Evolutionary conservation across 2,113 vertebrate species (phyloP), one percentile per base, ranked within the genome.

Genomic region (Chlorodrepanis virens): DNA sequence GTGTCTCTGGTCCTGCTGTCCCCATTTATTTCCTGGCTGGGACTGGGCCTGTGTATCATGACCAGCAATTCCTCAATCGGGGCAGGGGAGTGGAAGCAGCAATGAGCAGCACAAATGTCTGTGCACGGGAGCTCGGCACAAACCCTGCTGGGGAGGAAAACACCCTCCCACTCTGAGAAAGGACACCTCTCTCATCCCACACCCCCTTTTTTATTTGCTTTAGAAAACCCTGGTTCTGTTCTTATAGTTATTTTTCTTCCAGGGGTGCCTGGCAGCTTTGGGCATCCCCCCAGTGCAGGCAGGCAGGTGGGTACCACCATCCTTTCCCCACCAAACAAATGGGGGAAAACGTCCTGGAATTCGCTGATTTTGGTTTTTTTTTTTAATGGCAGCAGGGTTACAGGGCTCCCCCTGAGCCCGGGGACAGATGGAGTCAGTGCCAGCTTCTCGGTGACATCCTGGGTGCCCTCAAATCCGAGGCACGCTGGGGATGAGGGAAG

Each of bases 131-230:
- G 64, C 56, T 29, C 0, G 1, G 60, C 70, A 61, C 12, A 1
- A 53, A 53, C 29, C 57, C 77, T 57, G 57, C 87, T 10, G 44
- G 10, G 53, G 3, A 29, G 65, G 52, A 39, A n/a, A 87, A 10
- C 1, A 0, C 27, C 24, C 52, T 79, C 60, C 39, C 4, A 0
- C 29, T 3, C 12, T 0, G 4, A 21, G 56, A 31, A 10, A 0
- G 29, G 33, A 39, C 69, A 6, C 39, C 70, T 40, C 44, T 61
- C 15, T 14, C 50, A 23, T 10, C 42, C 61, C 65, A 13, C 0
- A 2, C 4, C 12, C 7, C 4, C 5, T 11, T 14, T 5, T 40
- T 31, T 3, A 3, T 3, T 5, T 21, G 37, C 5, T 37, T 75
- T 56, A 60, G 39, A 63, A 61, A 67, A 1, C 28, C 10, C 39